Percentiles rank a stretch among this genome's conserved stretches.
These are phyloP conservation scores for Bovichtus diacanthus DNA, from an alignment of 2,797 vertebrate genomes.

Conservation along the genomic window DNA sequence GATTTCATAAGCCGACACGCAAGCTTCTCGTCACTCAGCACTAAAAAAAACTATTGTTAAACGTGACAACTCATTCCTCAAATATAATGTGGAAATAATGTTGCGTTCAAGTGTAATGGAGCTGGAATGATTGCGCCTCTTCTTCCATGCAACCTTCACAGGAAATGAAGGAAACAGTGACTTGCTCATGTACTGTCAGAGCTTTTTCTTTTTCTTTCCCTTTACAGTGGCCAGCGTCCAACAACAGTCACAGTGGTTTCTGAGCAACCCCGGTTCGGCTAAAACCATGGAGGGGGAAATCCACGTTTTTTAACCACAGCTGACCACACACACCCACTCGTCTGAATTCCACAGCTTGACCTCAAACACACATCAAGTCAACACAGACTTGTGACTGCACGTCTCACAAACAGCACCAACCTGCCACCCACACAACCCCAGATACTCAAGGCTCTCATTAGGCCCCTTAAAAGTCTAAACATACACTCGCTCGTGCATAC, in stretches of 20 bases:
- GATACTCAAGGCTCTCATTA: conserved; percentile 65
- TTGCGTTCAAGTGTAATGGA: conserved; percentile 3
- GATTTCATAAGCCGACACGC: conserved; percentile 27
- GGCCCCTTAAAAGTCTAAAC: conserved; percentile 55
- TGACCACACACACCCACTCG: conserved; percentile 84
- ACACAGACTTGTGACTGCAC: conserved; percentile 62
- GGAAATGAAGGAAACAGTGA: conserved; percentile 56
- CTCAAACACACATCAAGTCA: conserved; percentile 72
- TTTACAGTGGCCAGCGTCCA: conserved; percentile 57
- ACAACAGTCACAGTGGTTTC: conserved; percentile 58
- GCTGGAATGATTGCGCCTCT: conserved; percentile 34
- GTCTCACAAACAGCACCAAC: conserved; percentile 63
- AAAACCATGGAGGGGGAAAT: conserved; percentile 75
- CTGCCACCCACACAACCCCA: conserved; percentile 58
- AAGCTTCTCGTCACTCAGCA: neutral
- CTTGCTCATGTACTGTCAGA: conserved; percentile 17
- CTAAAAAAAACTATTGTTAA: conserved; percentile 1
- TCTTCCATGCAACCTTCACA: conserved; percentile 34
- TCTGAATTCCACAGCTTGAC: conserved; percentile 84
- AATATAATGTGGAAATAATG: conserved; percentile 38
- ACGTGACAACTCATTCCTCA: conserved; percentile 24
- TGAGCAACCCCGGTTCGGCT: conserved; percentile 60
- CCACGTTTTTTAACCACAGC: conserved; percentile 70
- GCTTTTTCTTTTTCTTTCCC: conserved; percentile 48
- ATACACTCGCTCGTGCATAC: conserved; percentile 20